Conservation (phyloP, 2,888 invertebrate genomes). For the Hypomecis atomaria region DNA sequence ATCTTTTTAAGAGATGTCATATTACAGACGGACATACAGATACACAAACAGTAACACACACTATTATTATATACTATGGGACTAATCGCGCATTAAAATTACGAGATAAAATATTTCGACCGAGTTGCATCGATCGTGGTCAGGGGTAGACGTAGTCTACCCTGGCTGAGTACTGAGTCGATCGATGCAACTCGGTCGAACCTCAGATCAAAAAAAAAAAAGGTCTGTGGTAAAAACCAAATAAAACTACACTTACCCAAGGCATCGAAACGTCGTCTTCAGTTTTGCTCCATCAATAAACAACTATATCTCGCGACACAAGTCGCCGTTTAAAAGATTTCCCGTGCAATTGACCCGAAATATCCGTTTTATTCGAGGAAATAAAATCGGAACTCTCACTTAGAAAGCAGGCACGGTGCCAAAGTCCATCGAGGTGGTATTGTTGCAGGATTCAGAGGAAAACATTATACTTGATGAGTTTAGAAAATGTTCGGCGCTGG, state of each 20-base stretch:
- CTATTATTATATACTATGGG: too few relatives aligned
- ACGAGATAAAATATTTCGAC: too few relatives aligned
- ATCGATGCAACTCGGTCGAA: too few relatives aligned
- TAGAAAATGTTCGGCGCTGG: slow-evolving; percentile 40
- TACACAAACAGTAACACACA: too few relatives aligned
- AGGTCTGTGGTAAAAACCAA: too few relatives aligned
- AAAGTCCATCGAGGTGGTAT: slow-evolving; percentile 41
- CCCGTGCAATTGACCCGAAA: slow-evolving; percentile 46
- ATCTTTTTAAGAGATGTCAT: too few relatives aligned
- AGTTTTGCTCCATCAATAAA: slow-evolving; percentile 37
- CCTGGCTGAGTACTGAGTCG: too few relatives aligned
- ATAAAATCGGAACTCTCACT: slow-evolving; percentile 48
- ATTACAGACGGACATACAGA: too few relatives aligned
- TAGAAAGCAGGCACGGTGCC: slow-evolving; percentile 47
- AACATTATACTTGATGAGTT: slow-evolving; percentile 46
- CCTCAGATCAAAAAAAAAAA: too few relatives aligned
- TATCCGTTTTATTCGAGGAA: slow-evolving; percentile 45
- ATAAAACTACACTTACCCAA: not conserved
- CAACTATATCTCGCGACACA: slow-evolving; percentile 38
- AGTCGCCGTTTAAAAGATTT: slow-evolving; percentile 43
- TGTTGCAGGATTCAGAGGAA: slow-evolving; percentile 38
- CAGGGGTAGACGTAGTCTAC: too few relatives aligned
- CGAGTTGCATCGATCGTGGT: too few relatives aligned
- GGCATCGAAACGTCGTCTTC: slow-evolving; percentile 17
- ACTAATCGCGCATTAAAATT: too few relatives aligned